Percentiles rank a stretch among this genome's conserved stretches.
Conservation (phyloP, 2,113 vertebrate species). For the Oreochromis spilurus region DNA sequence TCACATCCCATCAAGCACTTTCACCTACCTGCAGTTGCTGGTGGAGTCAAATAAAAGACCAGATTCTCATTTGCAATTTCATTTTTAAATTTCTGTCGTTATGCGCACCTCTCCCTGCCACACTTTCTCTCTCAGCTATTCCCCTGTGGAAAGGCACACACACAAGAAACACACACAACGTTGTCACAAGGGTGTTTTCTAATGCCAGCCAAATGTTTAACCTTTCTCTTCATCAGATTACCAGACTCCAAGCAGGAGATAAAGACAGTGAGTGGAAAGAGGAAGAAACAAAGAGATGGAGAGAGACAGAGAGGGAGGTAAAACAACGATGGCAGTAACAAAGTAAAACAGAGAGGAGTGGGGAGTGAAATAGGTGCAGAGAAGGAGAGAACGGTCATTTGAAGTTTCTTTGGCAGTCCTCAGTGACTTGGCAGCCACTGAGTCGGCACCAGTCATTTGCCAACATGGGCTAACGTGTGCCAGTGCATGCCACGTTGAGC, state of each 20-base stretch:
- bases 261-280: neutral
- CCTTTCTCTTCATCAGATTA: slow-evolving; percentile 53
- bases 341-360: neutral
- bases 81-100: neutral
- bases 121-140: neutral
- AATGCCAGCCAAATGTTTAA: slow-evolving; percentile 48
- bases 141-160: neutral
- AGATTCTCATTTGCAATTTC: neutral
- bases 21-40: neutral
- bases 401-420: slow-evolving; percentile 63
- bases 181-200: slow-evolving; percentile 28
- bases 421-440: slow-evolving; percentile 51
- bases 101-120: neutral
- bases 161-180: slow-evolving; percentile 2
- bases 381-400: slow-evolving; percentile 50
- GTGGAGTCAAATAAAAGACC: neutral
- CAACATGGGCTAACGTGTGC: slow-evolving; percentile 32
- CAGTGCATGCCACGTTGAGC: slow-evolving; percentile 32
- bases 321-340: neutral
- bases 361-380: neutral
- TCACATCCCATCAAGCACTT: neutral
- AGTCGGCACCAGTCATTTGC: slow-evolving; percentile 12
- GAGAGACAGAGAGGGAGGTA: neutral
- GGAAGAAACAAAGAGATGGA: neutral
- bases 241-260: slow-evolving; percentile 5